phyloP scores from a whole-genome alignment of 2,113 vertebrate species.

The Oceanites oceanicus region DNA sequence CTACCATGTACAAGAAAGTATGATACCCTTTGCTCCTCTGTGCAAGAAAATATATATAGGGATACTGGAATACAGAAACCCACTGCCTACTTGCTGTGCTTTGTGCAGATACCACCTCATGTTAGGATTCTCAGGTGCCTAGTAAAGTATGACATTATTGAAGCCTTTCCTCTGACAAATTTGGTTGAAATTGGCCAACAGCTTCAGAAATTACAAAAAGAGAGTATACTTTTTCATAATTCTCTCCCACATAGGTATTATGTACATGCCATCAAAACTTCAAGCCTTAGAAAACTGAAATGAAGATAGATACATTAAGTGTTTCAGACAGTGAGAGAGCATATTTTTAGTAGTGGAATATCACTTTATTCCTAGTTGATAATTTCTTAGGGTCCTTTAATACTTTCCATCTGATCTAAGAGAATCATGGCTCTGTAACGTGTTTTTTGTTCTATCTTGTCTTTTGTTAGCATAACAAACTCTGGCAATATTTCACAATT shows the following conservation, averaged over 20 bases:
- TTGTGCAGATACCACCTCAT: background rate
- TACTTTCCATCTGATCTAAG: background rate
- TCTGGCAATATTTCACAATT: background rate
- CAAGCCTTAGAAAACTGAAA: background rate
- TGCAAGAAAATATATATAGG: background rate
- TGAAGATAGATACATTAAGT: background rate
- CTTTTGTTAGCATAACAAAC: background rate
- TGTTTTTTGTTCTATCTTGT: background rate
- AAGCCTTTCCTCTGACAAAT: background rate
- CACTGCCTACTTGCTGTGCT: background rate
- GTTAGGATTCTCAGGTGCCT: background rate
- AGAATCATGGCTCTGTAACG: background rate
- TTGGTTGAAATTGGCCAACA: background rate
- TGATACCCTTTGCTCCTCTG: background rate
- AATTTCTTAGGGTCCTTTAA: background rate
- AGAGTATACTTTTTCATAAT: background rate
- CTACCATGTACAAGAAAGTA: background rate
- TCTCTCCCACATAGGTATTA: background rate
- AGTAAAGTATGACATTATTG: background rate
- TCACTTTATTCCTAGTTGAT: background rate
- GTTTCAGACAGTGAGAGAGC: background rate
- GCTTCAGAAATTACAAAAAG: background rate
- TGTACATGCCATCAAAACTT: background rate
- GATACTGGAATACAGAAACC: background rate
- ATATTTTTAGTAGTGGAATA: background rate